Conservation (phyloP, 2,888 invertebrate genomes). For the Augochlorella aurata region DNA sequence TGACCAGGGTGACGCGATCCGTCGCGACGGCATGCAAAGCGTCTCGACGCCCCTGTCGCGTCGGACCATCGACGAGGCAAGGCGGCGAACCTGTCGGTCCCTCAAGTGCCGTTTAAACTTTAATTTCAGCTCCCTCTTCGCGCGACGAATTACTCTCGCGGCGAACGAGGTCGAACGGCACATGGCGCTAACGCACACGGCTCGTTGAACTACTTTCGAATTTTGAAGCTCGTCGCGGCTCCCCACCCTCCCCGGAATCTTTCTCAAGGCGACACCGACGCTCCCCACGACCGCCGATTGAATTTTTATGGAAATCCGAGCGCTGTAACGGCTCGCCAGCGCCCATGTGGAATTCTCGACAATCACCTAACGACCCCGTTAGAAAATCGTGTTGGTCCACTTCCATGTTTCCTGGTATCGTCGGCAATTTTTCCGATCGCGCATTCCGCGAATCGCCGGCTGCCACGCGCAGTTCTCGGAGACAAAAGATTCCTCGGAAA, state of each 20-base stretch:
- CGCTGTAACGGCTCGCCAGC: conserved; percentile 33
- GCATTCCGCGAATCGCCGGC: not conserved
- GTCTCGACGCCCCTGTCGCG: not conserved
- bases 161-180: conserved; percentile 65
- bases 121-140: conserved; percentile 56
- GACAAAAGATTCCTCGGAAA: not conserved
- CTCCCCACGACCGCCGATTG: conserved; percentile 40
- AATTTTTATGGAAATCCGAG: conserved; percentile 52
- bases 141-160: conserved; percentile 58
- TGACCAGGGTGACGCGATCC: too few species aligned
- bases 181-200: conserved; percentile 58
- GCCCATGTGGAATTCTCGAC: conserved; percentile 30
- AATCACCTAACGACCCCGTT: conserved; percentile 48
- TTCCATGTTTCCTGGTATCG: conserved; percentile 19
- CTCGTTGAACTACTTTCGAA: conserved; percentile 67
- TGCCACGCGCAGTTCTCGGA: not conserved
- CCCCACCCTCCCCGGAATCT: conserved; percentile 14
- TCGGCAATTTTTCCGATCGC: conserved; percentile 11
- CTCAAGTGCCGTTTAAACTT: conserved; percentile 14
- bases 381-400: conserved; percentile 49
- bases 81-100: not conserved
- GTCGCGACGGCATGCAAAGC: not conserved
- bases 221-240: conserved; percentile 42
- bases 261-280: conserved; percentile 20
- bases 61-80: not conserved